These are phyloP conservation scores for Rambutsinella grinnellia DNA, from an alignment of 2,888 invertebrate species.

Conservation along the genomic window DNA sequence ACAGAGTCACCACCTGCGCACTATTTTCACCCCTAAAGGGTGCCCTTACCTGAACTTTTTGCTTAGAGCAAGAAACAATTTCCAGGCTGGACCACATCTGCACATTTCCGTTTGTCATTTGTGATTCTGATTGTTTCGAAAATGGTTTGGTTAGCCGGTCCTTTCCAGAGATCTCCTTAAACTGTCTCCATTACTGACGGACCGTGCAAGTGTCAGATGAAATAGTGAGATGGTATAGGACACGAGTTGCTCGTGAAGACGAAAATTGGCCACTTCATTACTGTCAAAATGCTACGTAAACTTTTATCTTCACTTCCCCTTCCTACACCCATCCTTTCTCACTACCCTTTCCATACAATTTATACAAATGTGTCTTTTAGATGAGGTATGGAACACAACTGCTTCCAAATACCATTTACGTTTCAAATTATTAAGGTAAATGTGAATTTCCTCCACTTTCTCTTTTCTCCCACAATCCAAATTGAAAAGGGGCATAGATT, in stretches of 20 bases:
- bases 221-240: conserved; percentile 1
- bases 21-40: background rate
- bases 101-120: conserved; percentile 18
- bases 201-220: conserved; percentile 22
- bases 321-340: background rate
- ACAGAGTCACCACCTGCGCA: background rate
- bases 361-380: background rate
- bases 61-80: background rate
- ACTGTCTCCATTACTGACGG: background rate
- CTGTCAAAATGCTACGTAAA: conserved; percentile 27
- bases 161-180: background rate
- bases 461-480: background rate
- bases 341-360: conserved; percentile 1
- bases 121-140: background rate
- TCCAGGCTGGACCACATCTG: background rate
- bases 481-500: background rate
- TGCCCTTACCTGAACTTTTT: background rate
- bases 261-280: conserved; percentile 45
- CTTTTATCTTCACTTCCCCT: background rate
- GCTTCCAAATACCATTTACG: conserved; percentile 3
- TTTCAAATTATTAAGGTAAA: conserved; percentile 27
- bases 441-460: conserved; percentile 25
- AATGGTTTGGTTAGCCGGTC: background rate
- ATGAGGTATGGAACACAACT: background rate
- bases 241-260: conserved; percentile 37